Percentiles rank a stretch among this genome's conserved stretches.
These are phyloP conservation scores for Malurus elegans DNA, from an alignment of 2,113 vertebrate genomes.

Conservation along the genomic window DNA sequence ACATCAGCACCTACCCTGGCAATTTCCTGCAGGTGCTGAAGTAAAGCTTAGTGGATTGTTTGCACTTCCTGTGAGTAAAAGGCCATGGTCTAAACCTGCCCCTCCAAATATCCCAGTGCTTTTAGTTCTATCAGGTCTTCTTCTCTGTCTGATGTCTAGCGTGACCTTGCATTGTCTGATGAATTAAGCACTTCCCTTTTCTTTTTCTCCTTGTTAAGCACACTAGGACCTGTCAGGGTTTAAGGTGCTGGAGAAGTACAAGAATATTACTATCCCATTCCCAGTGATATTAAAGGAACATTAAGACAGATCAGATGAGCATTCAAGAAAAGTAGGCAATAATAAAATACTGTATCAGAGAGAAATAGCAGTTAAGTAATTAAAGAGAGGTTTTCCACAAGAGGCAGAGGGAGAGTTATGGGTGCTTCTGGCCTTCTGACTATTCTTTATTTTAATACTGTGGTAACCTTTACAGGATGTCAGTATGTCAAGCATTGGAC, in stretches of 20 bases:
- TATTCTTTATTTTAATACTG: conserved; percentile 30
- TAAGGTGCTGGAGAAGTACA: conserved; percentile 26
- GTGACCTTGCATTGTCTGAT: conserved; percentile 1
- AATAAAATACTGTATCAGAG: conserved; percentile 33
- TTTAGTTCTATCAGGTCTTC: not conserved
- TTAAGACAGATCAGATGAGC: not conserved
- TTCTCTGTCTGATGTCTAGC: not conserved
- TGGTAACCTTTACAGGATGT: conserved; percentile 6
- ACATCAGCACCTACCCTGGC: not conserved
- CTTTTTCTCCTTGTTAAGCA: not conserved
- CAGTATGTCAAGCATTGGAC: not conserved
- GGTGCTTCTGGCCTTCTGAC: not conserved
- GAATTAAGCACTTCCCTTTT: not conserved
- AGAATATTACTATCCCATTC: conserved; percentile 27
- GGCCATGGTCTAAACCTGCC: not conserved
- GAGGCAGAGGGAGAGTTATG: conserved; percentile 4
- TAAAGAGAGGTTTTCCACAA: not conserved
- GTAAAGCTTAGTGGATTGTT: not conserved
- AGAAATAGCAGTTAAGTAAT: conserved; percentile 26
- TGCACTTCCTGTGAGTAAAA: not conserved
- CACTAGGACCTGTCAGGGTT: not conserved
- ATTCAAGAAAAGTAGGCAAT: conserved; percentile 27
- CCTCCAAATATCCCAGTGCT: not conserved
- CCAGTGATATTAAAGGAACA: conserved; percentile 31
- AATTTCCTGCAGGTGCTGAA: not conserved